Evolutionary conservation across 2,113 vertebrate species (phyloP), one percentile per base, ranked within the genome.

Genomic region (Calyptomena viridis): DNA sequence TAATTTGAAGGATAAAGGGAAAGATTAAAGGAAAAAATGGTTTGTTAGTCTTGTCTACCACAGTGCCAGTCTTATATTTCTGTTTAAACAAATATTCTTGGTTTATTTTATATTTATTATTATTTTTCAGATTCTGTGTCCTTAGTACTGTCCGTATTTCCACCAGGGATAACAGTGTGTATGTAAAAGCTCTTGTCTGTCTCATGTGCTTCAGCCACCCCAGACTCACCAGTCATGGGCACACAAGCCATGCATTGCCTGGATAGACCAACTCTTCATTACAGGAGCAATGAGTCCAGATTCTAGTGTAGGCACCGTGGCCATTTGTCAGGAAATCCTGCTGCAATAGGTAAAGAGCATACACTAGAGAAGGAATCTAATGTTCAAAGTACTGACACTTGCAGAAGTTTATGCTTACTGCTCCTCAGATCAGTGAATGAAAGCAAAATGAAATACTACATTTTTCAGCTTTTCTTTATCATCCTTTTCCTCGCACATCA

Each of bases 41-140:
- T 93, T 94, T 95, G 66, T 52, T 91, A 58, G 71, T 73, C 69
- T 84, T 93, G 24, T 76, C 33, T 94, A 67, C 39, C 52, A 90
- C 77, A 84, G 23, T 66, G 44, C 27, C 74, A 82, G 84, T 69
- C 42, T 91, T 87, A 60, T 35, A 50, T 89, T 95, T 96, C 69
- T 88, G 9, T 96, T 95, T 91, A 96, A 96, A 95, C 19, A 96
- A 78, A 59, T 87, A 85, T 47, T 77, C n/a, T 72, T 87, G 7
- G 5, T 46, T 46, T 46, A 46, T 46, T 46, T 46, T 46, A 46
- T 46, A 46, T 46, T 46, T 46, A 46, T 46, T 46, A 20, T 14
- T 46, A 46, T 64, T 83, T 23, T 67, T 68, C 30, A 31, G 30
- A 35, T 68, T 84, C 30, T 33, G 6, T 59, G 21, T 47, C n/a